A percentile compares a stretch with the other conserved stretches of the same genome.
These are phyloP conservation scores for Apis laboriosa DNA, from an alignment of 1,140 invertebrate species.

Conservation along the genomic window DNA sequence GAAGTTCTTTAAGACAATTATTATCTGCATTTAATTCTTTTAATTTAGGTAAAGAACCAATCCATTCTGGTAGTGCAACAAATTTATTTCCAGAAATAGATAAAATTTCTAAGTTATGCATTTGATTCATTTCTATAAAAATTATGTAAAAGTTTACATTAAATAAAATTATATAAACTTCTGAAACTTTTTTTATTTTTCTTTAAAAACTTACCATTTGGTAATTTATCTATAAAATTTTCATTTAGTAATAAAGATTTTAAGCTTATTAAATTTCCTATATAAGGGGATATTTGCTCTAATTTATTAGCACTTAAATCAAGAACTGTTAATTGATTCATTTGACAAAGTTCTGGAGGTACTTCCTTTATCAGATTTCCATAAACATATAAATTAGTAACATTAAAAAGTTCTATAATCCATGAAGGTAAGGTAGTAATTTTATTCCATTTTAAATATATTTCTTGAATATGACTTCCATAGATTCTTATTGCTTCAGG, in stretches of 20 bases:
- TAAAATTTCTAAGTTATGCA: constrained; percentile 67
- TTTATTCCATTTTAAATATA: constrained; percentile 75
- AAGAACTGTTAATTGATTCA: constrained; percentile 66
- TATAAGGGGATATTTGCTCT: constrained; percentile 56
- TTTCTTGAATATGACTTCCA: constrained; percentile 68
- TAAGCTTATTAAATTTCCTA: constrained; percentile 62
- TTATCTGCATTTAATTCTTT: constrained; percentile 70
- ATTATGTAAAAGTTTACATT: constrained; percentile 11
- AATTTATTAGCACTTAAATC: constrained; percentile 72
- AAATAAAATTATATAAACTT: not conserved
- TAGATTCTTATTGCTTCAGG: constrained; percentile 65
- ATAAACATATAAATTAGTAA: constrained; percentile 73
- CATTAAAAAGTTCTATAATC: constrained; percentile 69
- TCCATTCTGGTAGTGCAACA: constrained; percentile 71
- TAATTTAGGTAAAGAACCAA: constrained; percentile 70
- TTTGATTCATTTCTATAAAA: constrained; percentile 63
- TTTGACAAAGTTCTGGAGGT: constrained; percentile 62
- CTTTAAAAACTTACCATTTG: constrained; percentile 58
- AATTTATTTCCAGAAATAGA: constrained; percentile 70
- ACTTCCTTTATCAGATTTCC: constrained; percentile 69
- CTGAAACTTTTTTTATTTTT: not conserved
- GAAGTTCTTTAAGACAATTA: constrained; percentile 72
- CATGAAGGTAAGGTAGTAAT: constrained; percentile 69
- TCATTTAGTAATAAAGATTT: constrained; percentile 66
- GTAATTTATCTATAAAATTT: constrained; percentile 67